These are phyloP conservation scores for Smutsia temminckii DNA, from an alignment of 2,797 vertebrate genomes.

Conservation along the genomic window DNA sequence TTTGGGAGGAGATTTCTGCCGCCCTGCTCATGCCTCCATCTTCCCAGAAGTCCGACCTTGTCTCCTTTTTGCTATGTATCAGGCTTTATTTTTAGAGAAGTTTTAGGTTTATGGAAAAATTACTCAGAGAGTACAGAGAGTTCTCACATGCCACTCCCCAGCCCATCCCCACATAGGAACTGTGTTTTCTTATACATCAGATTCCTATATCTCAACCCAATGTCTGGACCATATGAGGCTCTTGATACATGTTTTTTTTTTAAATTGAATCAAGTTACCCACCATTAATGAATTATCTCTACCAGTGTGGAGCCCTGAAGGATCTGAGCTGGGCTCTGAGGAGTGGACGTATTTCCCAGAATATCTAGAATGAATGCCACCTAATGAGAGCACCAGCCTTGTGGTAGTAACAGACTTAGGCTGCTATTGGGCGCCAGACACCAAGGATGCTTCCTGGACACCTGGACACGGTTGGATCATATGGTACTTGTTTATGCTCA, in stretches of 20 bases:
- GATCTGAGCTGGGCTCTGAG: not conserved
- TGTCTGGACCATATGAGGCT: not conserved
- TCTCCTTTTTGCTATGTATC: not conserved
- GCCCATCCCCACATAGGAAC: not conserved
- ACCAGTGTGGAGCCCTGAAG: not conserved
- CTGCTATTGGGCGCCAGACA: too few species aligned
- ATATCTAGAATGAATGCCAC: not conserved
- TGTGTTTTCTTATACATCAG: not conserved
- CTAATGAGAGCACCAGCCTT: not conserved
- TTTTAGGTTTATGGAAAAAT: not conserved
- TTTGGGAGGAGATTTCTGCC: too few species aligned
- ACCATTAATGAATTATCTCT: not conserved
- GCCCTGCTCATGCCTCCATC: too few species aligned
- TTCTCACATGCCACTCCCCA: not conserved
- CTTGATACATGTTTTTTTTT: not conserved
- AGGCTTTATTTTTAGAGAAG: not conserved
- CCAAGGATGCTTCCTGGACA: not conserved
- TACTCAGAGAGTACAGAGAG: not conserved
- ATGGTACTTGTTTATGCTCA: not conserved
- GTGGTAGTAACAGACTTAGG: not conserved
- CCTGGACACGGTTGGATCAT: not conserved
- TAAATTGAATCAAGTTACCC: not conserved
- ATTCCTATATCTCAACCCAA: not conserved
- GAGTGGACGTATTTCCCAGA: not conserved
- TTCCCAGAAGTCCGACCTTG: too few species aligned